Evolutionary conservation across 2,113 vertebrate species (phyloP).

Genomic region (Arizona elegans): DNA sequence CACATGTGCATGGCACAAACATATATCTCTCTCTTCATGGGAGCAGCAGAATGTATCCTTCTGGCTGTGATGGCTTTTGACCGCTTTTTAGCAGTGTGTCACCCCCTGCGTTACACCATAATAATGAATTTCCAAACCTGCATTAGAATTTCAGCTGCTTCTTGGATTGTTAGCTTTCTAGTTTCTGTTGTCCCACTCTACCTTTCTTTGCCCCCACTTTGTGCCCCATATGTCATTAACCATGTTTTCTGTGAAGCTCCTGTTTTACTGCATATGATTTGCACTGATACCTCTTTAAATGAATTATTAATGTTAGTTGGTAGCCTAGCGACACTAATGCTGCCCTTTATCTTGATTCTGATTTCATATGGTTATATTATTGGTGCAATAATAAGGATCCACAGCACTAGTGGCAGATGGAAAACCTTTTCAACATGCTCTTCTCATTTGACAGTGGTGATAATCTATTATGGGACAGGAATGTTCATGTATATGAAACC

Average conservation of each 20-base stretch:
- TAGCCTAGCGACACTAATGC: conserved; percentile 7
- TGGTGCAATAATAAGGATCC: conserved; percentile 19
- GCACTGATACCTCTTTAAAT: conserved; percentile 30
- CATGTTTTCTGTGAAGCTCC: conserved; percentile 43
- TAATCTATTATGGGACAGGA: conserved; percentile 32
- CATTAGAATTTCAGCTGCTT: neutral
- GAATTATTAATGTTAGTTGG: conserved; percentile 17
- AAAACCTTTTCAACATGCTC: conserved; percentile 44
- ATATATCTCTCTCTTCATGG: conserved; percentile 31
- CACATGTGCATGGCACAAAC: conserved; percentile 39
- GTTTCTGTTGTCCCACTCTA: neutral
- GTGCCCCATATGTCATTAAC: conserved; percentile 4
- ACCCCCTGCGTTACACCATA: conserved; percentile 21
- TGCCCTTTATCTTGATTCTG: conserved; percentile 29
- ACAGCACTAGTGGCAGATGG: neutral
- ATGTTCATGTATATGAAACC: conserved; percentile 41
- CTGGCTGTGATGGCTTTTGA: conserved; percentile 50
- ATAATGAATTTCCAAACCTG: conserved; percentile 6
- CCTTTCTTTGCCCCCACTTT: conserved; percentile 15
- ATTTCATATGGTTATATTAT: conserved; percentile 34
- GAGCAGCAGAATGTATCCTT: conserved; percentile 47
- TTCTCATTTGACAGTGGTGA: conserved; percentile 35
- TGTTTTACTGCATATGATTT: conserved; percentile 30
- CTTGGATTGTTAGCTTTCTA: conserved; percentile 1
- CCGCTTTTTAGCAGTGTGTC: conserved; percentile 29